Percentiles rank a stretch among this genome's conserved stretches.
These are phyloP conservation scores for Melanotaenia nigrans DNA, from an alignment of 2,797 vertebrate species.

Conservation along the genomic window DNA sequence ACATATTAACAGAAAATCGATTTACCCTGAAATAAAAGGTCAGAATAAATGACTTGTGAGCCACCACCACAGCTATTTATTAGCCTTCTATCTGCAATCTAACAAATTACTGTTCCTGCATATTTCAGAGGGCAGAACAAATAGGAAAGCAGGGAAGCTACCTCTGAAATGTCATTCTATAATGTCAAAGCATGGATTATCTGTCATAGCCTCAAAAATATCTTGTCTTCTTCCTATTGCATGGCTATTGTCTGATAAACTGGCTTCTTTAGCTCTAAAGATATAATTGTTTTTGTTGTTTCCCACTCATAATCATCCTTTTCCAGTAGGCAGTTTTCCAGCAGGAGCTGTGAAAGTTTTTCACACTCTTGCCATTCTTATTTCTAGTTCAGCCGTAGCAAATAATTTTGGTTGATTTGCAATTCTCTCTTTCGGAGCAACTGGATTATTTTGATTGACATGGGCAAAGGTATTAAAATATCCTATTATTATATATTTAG, in stretches of 20 bases:
- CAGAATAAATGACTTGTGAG: constrained; percentile 83
- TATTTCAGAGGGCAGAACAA: constrained; percentile 68
- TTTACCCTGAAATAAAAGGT: constrained; percentile 85
- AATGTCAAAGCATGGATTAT: constrained; percentile 83
- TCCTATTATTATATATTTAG: constrained; percentile 17
- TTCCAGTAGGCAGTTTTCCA: constrained; percentile 52
- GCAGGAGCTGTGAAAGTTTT: constrained; percentile 47
- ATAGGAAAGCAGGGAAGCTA: constrained; percentile 67
- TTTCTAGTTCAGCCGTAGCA: constrained; percentile 49
- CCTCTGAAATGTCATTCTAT: constrained; percentile 81
- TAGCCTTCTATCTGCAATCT: constrained; percentile 74
- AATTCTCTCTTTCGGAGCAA: constrained; percentile 10
- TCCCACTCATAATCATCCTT: constrained; percentile 49
- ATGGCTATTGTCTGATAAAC: constrained; percentile 65
- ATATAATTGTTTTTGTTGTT: constrained; percentile 55
- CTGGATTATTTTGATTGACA: constrained; percentile 28
- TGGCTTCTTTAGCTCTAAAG: constrained; percentile 50
- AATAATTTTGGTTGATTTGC: constrained; percentile 34
- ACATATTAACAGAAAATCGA: constrained; percentile 82
- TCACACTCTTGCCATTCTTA: constrained; percentile 45
- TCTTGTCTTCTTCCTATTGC: constrained; percentile 41
- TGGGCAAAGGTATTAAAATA: constrained; percentile 4
- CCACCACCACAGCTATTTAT: constrained; percentile 71
- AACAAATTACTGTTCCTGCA: constrained; percentile 72
- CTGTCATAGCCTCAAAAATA: constrained; percentile 70